Evolutionary conservation across 2,888 invertebrate genomes (phyloP).

Genomic region (Thereva nobilitata): DNA sequence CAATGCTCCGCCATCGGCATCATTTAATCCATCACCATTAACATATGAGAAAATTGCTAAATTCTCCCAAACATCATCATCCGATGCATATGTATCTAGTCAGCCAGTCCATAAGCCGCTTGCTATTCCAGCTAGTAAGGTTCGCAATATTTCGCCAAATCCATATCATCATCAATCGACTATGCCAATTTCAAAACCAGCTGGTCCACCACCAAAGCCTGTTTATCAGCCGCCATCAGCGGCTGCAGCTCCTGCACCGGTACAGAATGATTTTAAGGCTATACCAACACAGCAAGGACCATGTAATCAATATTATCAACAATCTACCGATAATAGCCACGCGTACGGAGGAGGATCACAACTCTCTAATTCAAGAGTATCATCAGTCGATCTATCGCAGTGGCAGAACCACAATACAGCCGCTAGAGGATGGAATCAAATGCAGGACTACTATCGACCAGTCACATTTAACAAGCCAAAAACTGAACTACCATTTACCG

Average conservation of each 20-base stretch:
- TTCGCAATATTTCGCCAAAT: constrained; percentile 50
- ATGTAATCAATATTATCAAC: constrained; percentile 19
- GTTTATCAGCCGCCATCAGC: constrained; percentile 32
- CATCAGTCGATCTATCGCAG: constrained; percentile 44
- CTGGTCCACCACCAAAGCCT: constrained; percentile 29
- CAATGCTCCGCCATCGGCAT: constrained; percentile 37
- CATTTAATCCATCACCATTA: constrained; percentile 54
- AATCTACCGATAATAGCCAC: constrained; percentile 21
- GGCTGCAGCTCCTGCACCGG: constrained; percentile 5
- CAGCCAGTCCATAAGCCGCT: constrained; percentile 32
- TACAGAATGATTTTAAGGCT: not conserved
- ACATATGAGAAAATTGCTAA: constrained; percentile 54
- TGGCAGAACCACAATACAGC: constrained; percentile 76
- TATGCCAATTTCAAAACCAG: constrained; percentile 25
- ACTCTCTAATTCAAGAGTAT: constrained; percentile 25
- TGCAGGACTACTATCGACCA: constrained; percentile 71
- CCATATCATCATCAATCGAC: constrained; percentile 44
- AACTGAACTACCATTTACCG: constrained; percentile 58
- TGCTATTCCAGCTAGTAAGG: constrained; percentile 42
- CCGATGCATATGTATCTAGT: constrained; percentile 5
- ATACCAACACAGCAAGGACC: constrained; percentile 5
- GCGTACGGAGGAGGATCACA: constrained; percentile 25
- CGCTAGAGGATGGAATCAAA: constrained; percentile 79
- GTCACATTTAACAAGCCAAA: constrained; percentile 66
- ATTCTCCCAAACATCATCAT: constrained; percentile 47